Base-by-base conservation (phyloP, 2,113 vertebrate species). In the Dicrurus megarhynchus region DNA sequence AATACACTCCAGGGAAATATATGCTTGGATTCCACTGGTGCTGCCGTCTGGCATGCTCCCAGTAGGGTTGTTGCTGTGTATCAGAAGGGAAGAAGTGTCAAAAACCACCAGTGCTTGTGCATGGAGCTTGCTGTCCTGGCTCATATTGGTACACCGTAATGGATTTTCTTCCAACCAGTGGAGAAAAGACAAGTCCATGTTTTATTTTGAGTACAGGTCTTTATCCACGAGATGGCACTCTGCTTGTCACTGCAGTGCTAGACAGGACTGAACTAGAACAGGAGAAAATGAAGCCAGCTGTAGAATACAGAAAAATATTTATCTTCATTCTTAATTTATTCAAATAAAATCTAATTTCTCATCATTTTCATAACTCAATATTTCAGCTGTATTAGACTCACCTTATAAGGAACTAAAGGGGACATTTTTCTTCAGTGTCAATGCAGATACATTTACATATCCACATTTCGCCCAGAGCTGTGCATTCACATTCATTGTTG, bases 171-270 rank as follows among this genome's bases (percentile, higher is more conserved):
- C 46, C 56, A 64, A 20, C 14, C n/a, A 75, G 24, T 23, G 65
- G 26, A 33, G 79, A 47, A 86, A 67, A 78, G 64, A 6, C 1
- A 33, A 71, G 46, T n/a, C 76, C 32, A 4, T 46, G 49, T 35
- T 89, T 75, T 50, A 11, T 55, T 61, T 7, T 7, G 70, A 84
- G 71, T 91, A 9, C 71, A 93, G 95, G 81, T 86, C 87, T 96
- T 94, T 79, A 93, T 89, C 98, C 98, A 98, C 97, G 37, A 98
- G 98, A 89, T 98, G 98, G 97, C 98, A 97, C 97, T 93, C 61
- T 74, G 12, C 90, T 94, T 98, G 94, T 44, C 97, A 52, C 57
- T 93, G 75, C 83, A 39, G 52, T 23, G 35, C 13, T 57, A 35
- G 55, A 7, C 27, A 55, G 23, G 46, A 9, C 27, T 20, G 68